Conservation (phyloP, 92 coral and sea anemone species). For the Porites evermanni region DNA sequence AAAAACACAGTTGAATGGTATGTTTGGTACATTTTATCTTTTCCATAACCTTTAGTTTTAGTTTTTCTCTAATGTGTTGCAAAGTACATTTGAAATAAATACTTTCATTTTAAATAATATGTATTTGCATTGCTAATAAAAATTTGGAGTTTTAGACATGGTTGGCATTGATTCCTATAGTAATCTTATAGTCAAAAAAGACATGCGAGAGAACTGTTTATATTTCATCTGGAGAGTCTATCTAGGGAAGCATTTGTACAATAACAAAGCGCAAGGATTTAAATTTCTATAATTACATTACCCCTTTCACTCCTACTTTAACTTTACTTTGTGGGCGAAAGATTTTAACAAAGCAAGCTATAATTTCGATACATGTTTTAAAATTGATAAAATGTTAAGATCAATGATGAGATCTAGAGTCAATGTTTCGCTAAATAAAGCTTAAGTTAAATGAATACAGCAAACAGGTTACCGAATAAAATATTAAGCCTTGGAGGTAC, state of each 20-base stretch:
- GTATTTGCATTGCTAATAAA: slow-evolving; percentile 1
- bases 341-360: background rate
- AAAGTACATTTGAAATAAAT: slow-evolving; percentile 1
- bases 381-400: background rate
- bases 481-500: background rate
- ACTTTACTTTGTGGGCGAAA: background rate
- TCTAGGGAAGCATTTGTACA: background rate
- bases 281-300: background rate
- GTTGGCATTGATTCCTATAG: background rate
- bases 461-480: background rate
- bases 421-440: background rate
- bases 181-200: background rate
- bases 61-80: slow-evolving; percentile 1
- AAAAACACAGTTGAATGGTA: background rate
- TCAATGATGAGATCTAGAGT: background rate
- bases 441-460: background rate
- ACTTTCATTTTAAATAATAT: slow-evolving; percentile 2
- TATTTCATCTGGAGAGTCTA: background rate
- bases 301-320: slow-evolving; percentile 3
- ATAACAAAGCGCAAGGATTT: background rate
- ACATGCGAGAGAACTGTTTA: slow-evolving; percentile 1
- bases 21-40: background rate
- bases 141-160: background rate
- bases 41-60: background rate
- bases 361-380: background rate